A percentile compares a stretch with the other conserved stretches of the same genome.
These are phyloP conservation scores for Malacoctenus gilli DNA, from an alignment of 2,797 vertebrate genomes.

Conservation along the genomic window DNA sequence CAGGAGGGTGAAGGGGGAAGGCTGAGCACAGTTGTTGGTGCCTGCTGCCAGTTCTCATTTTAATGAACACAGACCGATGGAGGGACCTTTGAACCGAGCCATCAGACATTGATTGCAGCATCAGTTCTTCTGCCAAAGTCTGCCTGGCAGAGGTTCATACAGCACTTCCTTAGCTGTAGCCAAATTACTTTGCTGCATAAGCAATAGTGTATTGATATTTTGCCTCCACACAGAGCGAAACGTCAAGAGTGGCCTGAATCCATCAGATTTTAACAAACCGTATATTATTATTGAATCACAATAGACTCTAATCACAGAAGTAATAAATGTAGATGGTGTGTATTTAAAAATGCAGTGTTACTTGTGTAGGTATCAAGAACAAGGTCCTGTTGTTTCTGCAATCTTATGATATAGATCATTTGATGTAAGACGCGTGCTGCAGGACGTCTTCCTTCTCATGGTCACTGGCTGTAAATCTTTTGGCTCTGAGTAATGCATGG, in stretches of 20 bases:
- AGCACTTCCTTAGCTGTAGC: not conserved
- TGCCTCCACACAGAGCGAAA: not conserved
- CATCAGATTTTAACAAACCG: not conserved
- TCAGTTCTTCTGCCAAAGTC: slow-evolving; percentile 33
- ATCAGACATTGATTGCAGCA: slow-evolving; percentile 28
- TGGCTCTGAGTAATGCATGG: no score
- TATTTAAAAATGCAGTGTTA: no score
- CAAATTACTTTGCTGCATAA: slow-evolving; percentile 15
- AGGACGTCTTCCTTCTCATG: no score
- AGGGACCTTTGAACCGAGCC: slow-evolving; percentile 19
- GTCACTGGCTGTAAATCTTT: no score
- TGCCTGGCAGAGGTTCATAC: slow-evolving; percentile 2
- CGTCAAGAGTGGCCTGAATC: not conserved
- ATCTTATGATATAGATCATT: no score
- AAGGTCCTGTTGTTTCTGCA: no score
- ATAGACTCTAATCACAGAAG: no score
- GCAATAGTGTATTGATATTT: slow-evolving; percentile 17
- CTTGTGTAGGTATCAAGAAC: no score
- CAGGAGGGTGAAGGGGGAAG: slow-evolving; percentile 8
- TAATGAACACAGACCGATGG: slow-evolving; percentile 7
- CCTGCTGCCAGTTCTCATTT: slow-evolving; percentile 4
- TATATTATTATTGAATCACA: no score
- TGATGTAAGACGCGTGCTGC: no score
- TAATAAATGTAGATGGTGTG: no score
- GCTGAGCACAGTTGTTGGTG: not conserved